These are phyloP conservation scores for Amiota communis DNA, from an alignment of 2,888 invertebrate species.

Conservation along the genomic window DNA sequence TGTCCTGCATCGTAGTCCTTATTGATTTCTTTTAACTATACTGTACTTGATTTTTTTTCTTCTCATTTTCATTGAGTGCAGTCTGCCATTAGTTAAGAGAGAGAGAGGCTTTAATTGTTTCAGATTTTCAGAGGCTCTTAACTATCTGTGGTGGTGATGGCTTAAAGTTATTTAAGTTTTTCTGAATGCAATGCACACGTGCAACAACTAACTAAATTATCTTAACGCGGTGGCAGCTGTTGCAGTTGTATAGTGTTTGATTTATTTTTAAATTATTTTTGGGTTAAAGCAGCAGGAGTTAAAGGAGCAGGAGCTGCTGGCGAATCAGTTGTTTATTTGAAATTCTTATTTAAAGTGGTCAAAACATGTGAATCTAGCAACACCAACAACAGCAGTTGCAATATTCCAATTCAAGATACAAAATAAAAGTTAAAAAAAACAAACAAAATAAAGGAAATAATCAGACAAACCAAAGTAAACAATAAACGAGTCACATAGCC, in stretches of 20 bases:
- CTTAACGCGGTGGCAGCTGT: background rate
- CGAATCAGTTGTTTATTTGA: slow-evolving; percentile 62
- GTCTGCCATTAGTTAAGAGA: too few species aligned
- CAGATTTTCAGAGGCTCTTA: background rate
- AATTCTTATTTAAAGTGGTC: slow-evolving; percentile 59
- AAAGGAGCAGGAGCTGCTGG: slow-evolving; percentile 48
- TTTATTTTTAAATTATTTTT: background rate
- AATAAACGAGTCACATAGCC: background rate
- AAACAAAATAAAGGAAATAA: background rate
- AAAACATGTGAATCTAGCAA: slow-evolving; percentile 7
- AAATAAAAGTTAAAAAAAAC: background rate
- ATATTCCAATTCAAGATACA: slow-evolving; percentile 1
- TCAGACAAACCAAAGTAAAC: too few species aligned
- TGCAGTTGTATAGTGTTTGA: background rate
- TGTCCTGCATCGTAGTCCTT: too few species aligned
- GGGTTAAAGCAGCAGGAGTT: too few species aligned
- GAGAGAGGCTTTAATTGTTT: background rate
- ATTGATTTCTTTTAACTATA: too few species aligned
- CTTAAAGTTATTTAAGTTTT: background rate
- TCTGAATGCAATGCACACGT: slow-evolving; percentile 13
- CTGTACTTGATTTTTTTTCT: background rate
- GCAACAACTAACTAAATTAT: background rate
- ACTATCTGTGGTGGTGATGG: too few species aligned
- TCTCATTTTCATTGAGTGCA: background rate
- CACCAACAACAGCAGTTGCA: slow-evolving; percentile 15